Evolutionary conservation across 2,888 invertebrate genomes (phyloP).

Genomic region (Melieria crassipennis): DNA sequence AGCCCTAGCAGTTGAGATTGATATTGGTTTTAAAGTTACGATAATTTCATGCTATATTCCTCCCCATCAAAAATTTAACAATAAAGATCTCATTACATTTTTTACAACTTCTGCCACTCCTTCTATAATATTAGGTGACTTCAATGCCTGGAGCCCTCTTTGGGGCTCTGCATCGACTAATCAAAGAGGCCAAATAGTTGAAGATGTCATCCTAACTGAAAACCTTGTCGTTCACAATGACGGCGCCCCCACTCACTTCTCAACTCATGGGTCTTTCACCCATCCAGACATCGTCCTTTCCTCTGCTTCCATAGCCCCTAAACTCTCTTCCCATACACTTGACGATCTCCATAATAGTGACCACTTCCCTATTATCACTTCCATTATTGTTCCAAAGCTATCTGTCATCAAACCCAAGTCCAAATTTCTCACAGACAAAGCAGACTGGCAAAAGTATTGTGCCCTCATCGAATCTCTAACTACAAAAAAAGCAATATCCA

Average conservation of each 20-base stretch:
- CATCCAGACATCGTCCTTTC: too few species aligned
- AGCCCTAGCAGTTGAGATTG: too few species aligned
- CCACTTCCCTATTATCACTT: not conserved
- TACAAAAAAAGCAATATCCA: too few species aligned
- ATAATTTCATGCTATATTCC: conserved; percentile 10
- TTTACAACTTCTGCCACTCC: conserved; percentile 2
- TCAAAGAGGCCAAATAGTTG: too few species aligned
- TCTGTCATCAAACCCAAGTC: conserved; percentile 7
- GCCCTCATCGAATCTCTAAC: too few species aligned
- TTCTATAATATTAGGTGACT: conserved; percentile 2
- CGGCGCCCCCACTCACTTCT: too few species aligned
- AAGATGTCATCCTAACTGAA: too few species aligned
- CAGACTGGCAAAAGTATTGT: conserved; percentile 7
- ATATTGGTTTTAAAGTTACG: not conserved
- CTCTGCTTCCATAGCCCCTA: too few species aligned
- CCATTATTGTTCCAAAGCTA: not conserved
- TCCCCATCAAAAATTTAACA: conserved; percentile 14
- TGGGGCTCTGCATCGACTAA: not conserved
- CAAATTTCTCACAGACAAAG: conserved; percentile 12
- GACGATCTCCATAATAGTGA: conserved; percentile 9
- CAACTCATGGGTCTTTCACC: too few species aligned
- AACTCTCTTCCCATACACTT: not conserved
- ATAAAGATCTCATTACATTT: conserved; percentile 7
- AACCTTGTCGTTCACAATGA: too few species aligned
- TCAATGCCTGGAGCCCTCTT: conserved; percentile 9